Base-by-base conservation (phyloP, 2,888 invertebrate species). In the Sycophila texana region DNA sequence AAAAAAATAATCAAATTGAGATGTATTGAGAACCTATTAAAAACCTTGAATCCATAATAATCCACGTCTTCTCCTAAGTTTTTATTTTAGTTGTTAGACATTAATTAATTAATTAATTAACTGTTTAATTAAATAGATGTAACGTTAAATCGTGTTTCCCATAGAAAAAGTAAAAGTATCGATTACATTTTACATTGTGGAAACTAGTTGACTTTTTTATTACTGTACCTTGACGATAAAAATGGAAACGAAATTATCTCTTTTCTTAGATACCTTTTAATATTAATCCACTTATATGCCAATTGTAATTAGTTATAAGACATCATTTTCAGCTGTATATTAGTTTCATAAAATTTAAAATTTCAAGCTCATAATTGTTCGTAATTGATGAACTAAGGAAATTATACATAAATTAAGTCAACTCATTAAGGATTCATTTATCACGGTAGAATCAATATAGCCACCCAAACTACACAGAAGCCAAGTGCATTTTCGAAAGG, bases 121-220 rank as follows among this genome's bases (percentile, higher is more conserved):
- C 60, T 70, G 14, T 70, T 74, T 57, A 51, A 60, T 63, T 18
- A 22, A 7, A 18, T 79, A 79, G 75, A 18, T 67, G 70, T 79
- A 76, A 58, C 18, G 61, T 58, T 66, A 60, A 70, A 61, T 18
- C 13, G 71, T 57, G 51, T 72, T 39, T 30, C 22, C 22, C 12
- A 67, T 80, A 80, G 80, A 67, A 20, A 49, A 49, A 67, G 51
- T 75, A 74, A 65, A 76, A 68, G 76, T 76, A 76, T 63, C 66
- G 67, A 47, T 77, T 67, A 51, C 47, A 78, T 26, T 39, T 57
- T 74, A 71, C 49, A 39, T 73, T 51, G 39, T 61, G 67, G 20
- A 72, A 49, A 39, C 58, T 16, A 47, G 77, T 65, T 77, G 39
- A 60, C 22, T 77, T 73, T 53, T 66, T 57, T 70, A 61, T 51